A percentile compares a stretch with the other conserved stretches of the same genome.
Evolutionary conservation across 1,140 invertebrate species (phyloP).

Genomic region (Thaumatotibia leucotreta): DNA sequence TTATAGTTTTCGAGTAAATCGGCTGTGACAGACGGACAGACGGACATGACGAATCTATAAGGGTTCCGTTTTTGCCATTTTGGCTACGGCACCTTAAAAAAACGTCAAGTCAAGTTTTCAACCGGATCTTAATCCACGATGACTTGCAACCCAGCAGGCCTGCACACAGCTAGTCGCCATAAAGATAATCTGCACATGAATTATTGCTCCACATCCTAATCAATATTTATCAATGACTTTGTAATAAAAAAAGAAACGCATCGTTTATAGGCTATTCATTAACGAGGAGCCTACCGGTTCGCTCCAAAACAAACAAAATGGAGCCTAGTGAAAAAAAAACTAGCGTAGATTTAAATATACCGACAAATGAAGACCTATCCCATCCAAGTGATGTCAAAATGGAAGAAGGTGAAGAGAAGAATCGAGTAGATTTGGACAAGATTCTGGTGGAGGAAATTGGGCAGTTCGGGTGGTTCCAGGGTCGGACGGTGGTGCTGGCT

Average conservation of each 20-base stretch:
- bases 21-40: too few relatives aligned
- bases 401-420: neutral
- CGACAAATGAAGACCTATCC: too few relatives aligned
- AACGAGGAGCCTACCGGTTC: neutral
- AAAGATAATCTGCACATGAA: neutral
- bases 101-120: too few relatives aligned
- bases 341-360: neutral
- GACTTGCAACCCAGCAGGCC: neutral
- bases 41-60: too few relatives aligned
- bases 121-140: neutral
- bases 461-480: slow-evolving; percentile 77
- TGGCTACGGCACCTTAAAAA: too few relatives aligned
- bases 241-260: neutral
- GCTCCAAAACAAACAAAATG: neutral
- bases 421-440: slow-evolving; percentile 35
- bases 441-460: slow-evolving; percentile 60
- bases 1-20: too few relatives aligned
- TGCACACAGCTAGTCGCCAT: neutral
- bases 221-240: neutral
- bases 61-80: too few relatives aligned
- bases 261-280: neutral
- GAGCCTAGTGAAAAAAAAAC: neutral
- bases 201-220: neutral
- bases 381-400: neutral
- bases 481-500: slow-evolving; percentile 69